Base-by-base conservation (phyloP, 2,797 vertebrate species). In the Cryptoblepharus egeriae region DNA sequence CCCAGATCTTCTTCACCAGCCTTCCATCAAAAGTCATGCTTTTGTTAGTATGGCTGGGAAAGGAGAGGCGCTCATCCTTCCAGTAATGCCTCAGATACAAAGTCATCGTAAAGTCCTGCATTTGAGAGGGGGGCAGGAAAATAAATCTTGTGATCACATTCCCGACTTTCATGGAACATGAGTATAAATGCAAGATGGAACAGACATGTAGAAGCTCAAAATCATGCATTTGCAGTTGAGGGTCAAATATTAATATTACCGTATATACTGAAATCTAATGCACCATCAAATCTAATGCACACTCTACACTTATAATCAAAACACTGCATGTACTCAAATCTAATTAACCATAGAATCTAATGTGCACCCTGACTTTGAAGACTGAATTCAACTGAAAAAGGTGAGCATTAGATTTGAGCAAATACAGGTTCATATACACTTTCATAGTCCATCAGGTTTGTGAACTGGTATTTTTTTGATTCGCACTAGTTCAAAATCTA, bases 1-100 rank as follows among this genome's bases (percentile, higher is more conserved):
- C 98, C 98, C 98, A 99, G 93, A 99, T 99, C 93, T 98, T 99
- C 94, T 98, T 99, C 84, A 99, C 97, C 74, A 99, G 93, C 22
- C 98, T 96, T 1, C 98, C 97, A 0, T 99, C 98, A 0, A 99
- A 99, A 3, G 98, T 99, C 98, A 98, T 98, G 93, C 98, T 99
- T 89, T 98, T 99, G 88, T 99, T 99, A 85, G 95, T 98, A 92
- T 94, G 95, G 93, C 98, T 99, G 80, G 95, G 95, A 89, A 99
- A 99, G 0, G 98, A 97, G 84, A 99, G 95, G 0, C 98, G 96
- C 84, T 99, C 98, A 0, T 99, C 98, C 92, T 97, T 99, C 98
- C 98, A 99, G 91, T 99, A 99, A 85, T 99, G 98, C 79, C 98
- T 95, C 88, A 99, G 94, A 90, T 99, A 99, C 64, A 99, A 91